Base-by-base conservation (phyloP, 2,113 vertebrate species). In the Grantiella picta region DNA sequence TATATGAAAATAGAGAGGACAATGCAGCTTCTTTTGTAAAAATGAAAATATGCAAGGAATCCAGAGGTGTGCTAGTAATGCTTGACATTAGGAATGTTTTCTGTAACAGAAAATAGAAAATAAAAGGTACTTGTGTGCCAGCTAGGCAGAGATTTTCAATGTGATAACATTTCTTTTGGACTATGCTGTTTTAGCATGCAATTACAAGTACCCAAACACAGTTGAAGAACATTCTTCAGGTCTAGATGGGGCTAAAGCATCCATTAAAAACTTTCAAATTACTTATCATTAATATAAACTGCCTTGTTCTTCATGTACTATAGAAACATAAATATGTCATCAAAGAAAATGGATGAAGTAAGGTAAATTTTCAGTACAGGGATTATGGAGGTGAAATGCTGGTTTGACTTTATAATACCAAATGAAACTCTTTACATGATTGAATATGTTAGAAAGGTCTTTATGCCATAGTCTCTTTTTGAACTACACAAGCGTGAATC, bases 21-120 rank as follows among this genome's bases (percentile, higher is more conserved):
- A 97, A 95, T 94, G 81, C 33, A 87, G 50, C 60, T 95, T 91
- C 89, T 95, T 91, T 96, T 93, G 68, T 94, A 89, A 96, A 96
- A 77, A n/a, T 23, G 38, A 61, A 97, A 96, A 95, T 81, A 97
- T 96, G 82, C 61, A 81, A 89, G 50, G 96, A 97, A 97, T 97
- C 60, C 81, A 49, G 35, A 97, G 92, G 90, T 96, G 92, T 96
- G 80, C 83, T 97, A 79, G 90, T 91, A 81, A 72, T 50, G 28
- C 52, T 95, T 92, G 79, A 84, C 38, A 52, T 61, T 28, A 79
- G 23, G 40, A 96, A 94, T 66, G 35, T 57, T 69, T 95, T 92
- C 81, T 88, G 23, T 73, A 90, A 82, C 11, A 87, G 47, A 89
- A 96, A 95, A 95, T 14, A 73, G 47, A 71, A 69, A 70, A 59